phyloP scores from a whole-genome alignment of 2,888 invertebrate genomes.

The Odontothrips loti region DNA sequence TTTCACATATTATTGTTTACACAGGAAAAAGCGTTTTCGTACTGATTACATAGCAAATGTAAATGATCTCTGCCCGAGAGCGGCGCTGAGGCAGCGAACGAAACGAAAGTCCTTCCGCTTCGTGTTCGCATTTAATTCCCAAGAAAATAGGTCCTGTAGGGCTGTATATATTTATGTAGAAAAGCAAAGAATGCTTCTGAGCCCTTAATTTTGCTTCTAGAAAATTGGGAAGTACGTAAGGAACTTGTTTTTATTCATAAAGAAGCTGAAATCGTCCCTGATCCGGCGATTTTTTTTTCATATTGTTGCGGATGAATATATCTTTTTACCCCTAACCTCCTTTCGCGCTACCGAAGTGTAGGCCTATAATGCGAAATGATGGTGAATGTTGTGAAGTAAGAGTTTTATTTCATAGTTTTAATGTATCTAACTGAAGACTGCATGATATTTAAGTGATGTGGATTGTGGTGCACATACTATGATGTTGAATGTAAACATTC shows the following conservation, averaged over 20 bases:
- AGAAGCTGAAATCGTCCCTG: conserved; percentile 28
- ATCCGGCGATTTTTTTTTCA: conserved; percentile 38
- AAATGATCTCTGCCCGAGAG: not conserved
- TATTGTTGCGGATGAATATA: conserved; percentile 58
- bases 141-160: not conserved
- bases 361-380: conserved; percentile 70
- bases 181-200: not conserved
- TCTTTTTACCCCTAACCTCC: conserved; percentile 71
- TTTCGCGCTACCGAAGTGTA: conserved; percentile 59
- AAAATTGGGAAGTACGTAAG: not conserved
- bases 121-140: not conserved
- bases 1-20: no score
- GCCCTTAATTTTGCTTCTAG: not conserved
- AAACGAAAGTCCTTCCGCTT: conserved; percentile 8
- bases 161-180: not conserved
- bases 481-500: conserved; percentile 30
- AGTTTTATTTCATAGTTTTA: conserved; percentile 36
- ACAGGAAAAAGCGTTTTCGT: no score
- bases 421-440: conserved; percentile 21
- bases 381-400: conserved; percentile 57
- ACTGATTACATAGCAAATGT: not conserved
- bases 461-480: conserved; percentile 31
- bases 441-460: conserved; percentile 39
- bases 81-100: not conserved
- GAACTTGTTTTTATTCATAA: conserved; percentile 18